These are phyloP conservation scores for Bungarus multicinctus DNA, from an alignment of 2,113 vertebrate species.

Conservation along the genomic window DNA sequence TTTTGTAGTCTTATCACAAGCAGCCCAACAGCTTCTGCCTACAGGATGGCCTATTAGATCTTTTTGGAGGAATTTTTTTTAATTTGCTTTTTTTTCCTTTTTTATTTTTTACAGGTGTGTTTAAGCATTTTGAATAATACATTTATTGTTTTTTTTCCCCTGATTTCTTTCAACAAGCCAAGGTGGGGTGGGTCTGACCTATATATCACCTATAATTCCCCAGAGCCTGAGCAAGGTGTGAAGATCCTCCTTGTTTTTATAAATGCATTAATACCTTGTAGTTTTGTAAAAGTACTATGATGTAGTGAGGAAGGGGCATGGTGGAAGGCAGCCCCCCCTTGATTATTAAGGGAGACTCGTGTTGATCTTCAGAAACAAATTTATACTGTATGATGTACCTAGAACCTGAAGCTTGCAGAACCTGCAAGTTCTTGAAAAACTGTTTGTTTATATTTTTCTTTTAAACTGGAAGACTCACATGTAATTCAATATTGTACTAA, in stretches of 20 bases:
- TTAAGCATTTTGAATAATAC: conserved; percentile 28
- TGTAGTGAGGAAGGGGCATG: conserved; percentile 31
- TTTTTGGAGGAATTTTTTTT: conserved; percentile 25
- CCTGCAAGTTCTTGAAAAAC: conserved; percentile 33
- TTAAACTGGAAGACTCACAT: conserved; percentile 38
- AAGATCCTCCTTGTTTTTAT: conserved; percentile 37
- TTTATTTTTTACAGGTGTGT: conserved; percentile 24
- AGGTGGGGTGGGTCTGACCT: conserved; percentile 15
- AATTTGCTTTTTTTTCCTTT: conserved; percentile 19
- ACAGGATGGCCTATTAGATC: conserved; percentile 36
- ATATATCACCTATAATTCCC: not conserved
- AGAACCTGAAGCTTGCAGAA: conserved; percentile 26
- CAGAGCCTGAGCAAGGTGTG: conserved; percentile 29
- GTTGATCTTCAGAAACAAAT: conserved; percentile 35
- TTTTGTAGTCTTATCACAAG: conserved; percentile 38
- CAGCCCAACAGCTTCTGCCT: conserved; percentile 45
- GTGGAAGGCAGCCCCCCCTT: conserved; percentile 33
- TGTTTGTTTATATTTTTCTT: conserved; percentile 38
- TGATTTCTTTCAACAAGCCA: conserved; percentile 17
- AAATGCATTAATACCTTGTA: conserved; percentile 33
- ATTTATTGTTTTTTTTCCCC: not conserved
- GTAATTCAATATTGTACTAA: conserved; percentile 37
- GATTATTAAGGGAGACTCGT: conserved; percentile 30
- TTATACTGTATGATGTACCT: conserved; percentile 40
- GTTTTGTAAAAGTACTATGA: conserved; percentile 36